Base-by-base conservation (phyloP, 2,113 vertebrate genomes). In the Brachypodius melanocephalos region DNA sequence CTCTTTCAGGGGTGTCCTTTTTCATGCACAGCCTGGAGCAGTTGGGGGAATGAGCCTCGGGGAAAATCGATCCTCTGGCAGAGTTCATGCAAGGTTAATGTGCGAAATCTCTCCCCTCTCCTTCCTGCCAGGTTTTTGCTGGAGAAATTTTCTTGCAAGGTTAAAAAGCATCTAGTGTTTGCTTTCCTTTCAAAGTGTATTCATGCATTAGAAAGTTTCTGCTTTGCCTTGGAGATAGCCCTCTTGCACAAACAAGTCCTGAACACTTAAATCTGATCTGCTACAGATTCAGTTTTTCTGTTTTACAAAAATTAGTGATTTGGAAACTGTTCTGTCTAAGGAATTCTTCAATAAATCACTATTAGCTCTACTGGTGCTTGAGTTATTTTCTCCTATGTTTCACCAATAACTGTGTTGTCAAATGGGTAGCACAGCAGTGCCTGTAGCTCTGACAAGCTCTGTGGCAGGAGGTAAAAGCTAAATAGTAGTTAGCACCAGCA, bases 11-110 rank as follows among this genome's bases (percentile, higher is more conserved):
- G 62, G 91, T 96, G 78, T 96, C 78, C 32, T 69, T 93, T 97
- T 94, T 91, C 91, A 89, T 49, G 28, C 5, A 1, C 42, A 46
- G 69, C 42, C 81, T 82, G 59, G 26, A 76, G 82, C 78, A 45
- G n/a, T 5, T 65, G 81, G 66, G 62, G n/a, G 61, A 81, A 21
- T 22, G 65, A 94, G 68, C 90, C 83, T 71, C 6, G 6, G 86
- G 61, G 90, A 72, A 93, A 93, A 92, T 59, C 1, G 25, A 93
- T 96, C 89, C 43, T 72, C 82, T 82, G 48, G 24, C 72, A 43
- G 90, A 76, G 92, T 96, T 97, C 51, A 14, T 58, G 81, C 84
- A 96, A 96, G 94, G 93, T 96, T 96, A 92, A 95, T 93, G 91
- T 0, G 1, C 58, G 71, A 92, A 94, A 94, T 90, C 62, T 92